Percentiles rank a stretch among this genome's conserved stretches.
phyloP scores from a whole-genome alignment of 2,888 invertebrate genomes.

The Harpagoxenus sublaevis region DNA sequence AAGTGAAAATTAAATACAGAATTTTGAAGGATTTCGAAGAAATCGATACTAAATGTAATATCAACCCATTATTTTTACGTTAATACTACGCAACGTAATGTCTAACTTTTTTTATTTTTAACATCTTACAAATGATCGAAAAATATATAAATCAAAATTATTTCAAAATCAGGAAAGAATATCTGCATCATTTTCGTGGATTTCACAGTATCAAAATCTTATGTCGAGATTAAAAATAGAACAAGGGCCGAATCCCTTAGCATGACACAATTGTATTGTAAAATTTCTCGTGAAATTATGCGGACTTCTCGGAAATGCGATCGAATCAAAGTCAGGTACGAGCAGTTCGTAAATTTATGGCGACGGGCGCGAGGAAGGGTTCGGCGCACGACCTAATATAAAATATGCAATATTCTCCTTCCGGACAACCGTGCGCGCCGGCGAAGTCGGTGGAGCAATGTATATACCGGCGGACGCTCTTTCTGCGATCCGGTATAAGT shows the following conservation, averaged over 20 bases:
- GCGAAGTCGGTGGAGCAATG: constrained; percentile 4
- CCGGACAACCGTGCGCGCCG: constrained; percentile 40
- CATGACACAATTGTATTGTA: constrained; percentile 5
- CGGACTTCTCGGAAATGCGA: constrained; percentile 37
- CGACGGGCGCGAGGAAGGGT: constrained; percentile 35
- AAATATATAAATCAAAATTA: not conserved
- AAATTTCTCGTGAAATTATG: constrained; percentile 37
- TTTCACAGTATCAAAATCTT: not conserved
- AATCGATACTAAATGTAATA: not conserved
- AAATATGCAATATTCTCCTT: constrained; percentile 51
- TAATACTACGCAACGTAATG: not conserved
- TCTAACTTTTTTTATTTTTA: not conserved
- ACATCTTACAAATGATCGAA: not conserved
- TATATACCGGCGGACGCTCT: constrained; percentile 29
- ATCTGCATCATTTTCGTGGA: not conserved
- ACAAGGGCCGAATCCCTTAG: not conserved
- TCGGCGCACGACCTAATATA: constrained; percentile 48
- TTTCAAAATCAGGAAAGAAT: not conserved
- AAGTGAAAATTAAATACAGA: not conserved
- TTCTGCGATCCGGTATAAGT: constrained; percentile 47
- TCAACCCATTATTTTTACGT: not conserved
- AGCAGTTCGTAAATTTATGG: constrained; percentile 47
- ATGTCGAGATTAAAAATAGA: not conserved
- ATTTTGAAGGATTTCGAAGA: not conserved
- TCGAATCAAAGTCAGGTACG: constrained; percentile 53